These are phyloP conservation scores for Aphelinus atriplicis DNA, from an alignment of 1,140 invertebrate species.

Conservation along the genomic window DNA sequence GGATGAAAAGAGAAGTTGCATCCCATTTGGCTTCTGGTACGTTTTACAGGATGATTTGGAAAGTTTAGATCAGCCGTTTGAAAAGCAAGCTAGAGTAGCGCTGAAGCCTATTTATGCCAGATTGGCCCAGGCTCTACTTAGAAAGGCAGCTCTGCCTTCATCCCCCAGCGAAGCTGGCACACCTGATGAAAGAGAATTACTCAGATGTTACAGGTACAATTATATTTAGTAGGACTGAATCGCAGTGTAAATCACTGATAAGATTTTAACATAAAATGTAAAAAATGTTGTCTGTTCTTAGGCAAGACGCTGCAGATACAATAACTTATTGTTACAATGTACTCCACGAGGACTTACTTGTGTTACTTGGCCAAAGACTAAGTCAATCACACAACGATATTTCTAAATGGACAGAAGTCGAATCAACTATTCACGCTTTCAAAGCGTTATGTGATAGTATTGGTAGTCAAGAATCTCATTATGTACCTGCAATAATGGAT, in stretches of 20 bases:
- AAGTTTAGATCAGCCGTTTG: conserved; percentile 65
- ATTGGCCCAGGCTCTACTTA: conserved; percentile 72
- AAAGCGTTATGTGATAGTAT: conserved; percentile 74
- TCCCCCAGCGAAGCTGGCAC: conserved; percentile 59
- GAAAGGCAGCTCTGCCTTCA: conserved; percentile 72
- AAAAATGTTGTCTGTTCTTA: conserved; percentile 9
- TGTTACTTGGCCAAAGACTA: conserved; percentile 71
- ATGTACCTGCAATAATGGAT: conserved; percentile 74
- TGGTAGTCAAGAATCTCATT: conserved; percentile 70
- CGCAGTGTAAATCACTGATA: background rate
- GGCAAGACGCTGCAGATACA: conserved; percentile 88
- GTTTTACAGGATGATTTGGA: conserved; percentile 81
- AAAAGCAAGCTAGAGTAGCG: conserved; percentile 62
- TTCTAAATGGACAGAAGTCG: conserved; percentile 73
- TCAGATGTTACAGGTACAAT: conserved; percentile 81
- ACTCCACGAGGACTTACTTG: conserved; percentile 75
- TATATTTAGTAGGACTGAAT: background rate
- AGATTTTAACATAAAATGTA: background rate
- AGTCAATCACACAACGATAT: conserved; percentile 47
- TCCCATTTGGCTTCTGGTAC: conserved; percentile 92
- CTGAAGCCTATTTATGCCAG: conserved; percentile 76
- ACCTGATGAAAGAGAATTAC: conserved; percentile 83
- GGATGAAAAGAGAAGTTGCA: conserved; percentile 70
- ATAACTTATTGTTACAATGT: conserved; percentile 88
- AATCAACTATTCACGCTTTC: conserved; percentile 86